phyloP scores from a whole-genome alignment of 2,888 invertebrate species.

The Melieria crassipennis region DNA sequence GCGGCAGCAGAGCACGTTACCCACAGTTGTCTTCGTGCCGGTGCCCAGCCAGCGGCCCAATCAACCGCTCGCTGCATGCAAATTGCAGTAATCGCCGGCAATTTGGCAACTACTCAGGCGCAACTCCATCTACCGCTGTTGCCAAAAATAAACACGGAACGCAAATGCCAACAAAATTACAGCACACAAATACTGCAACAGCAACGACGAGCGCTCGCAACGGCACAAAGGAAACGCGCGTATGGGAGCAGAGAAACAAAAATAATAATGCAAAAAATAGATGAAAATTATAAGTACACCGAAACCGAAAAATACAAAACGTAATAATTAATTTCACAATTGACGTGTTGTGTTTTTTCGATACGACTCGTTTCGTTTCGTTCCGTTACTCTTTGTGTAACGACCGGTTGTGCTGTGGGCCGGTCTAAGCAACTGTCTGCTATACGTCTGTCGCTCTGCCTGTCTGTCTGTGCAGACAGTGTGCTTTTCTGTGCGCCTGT shows the following conservation, averaged over 20 bases:
- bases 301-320: constrained; percentile 22
- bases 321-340: constrained; percentile 31
- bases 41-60: constrained; percentile 10
- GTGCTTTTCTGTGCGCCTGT: too few relatives aligned
- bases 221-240: constrained; percentile 20
- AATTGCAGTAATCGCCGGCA: constrained; percentile 32
- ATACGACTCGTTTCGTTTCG: too few relatives aligned
- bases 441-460: too few relatives aligned
- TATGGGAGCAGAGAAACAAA: constrained; percentile 7
- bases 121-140: constrained; percentile 26
- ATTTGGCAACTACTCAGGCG: constrained; percentile 27
- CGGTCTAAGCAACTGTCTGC: too few relatives aligned
- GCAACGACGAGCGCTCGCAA: not conserved
- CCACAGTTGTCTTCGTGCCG: not conserved
- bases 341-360: constrained; percentile 7
- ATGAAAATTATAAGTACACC: not conserved
- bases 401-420: too few relatives aligned
- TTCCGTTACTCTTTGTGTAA: too few relatives aligned
- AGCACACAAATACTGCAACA: not conserved
- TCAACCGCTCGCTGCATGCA: constrained; percentile 16
- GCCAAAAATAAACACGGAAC: constrained; percentile 15
- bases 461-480: too few relatives aligned
- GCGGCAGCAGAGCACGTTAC: constrained; percentile 25
- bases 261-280: too few relatives aligned
- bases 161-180: not conserved